A percentile compares a stretch with the other conserved stretches of the same genome.
These are phyloP conservation scores for Ephialtes manifestator DNA, from an alignment of 2,888 invertebrate genomes.

Conservation along the genomic window DNA sequence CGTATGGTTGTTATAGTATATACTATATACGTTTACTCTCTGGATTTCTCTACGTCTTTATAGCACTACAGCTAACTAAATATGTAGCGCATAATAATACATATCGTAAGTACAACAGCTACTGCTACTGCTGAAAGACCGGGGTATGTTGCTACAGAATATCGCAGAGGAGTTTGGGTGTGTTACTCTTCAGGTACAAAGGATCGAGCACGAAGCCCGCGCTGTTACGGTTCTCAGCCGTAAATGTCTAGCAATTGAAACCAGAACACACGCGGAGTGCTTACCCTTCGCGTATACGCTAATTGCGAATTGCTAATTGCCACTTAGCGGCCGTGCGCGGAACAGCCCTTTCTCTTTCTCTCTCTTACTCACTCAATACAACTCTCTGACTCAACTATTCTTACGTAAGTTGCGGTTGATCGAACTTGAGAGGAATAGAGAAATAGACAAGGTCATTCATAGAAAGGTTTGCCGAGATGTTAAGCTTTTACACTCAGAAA, in stretches of 20 bases:
- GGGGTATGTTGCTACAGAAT: constrained; percentile 11
- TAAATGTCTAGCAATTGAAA: constrained; percentile 67
- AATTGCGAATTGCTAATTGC: constrained; percentile 70
- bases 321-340: constrained; percentile 51
- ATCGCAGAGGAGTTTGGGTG: constrained; percentile 13
- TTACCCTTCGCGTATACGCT: constrained; percentile 66
- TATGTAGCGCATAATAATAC: background rate
- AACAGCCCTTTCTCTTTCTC: background rate
- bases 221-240: constrained; percentile 46
- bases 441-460: background rate
- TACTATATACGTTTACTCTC: background rate
- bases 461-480: background rate
- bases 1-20: background rate
- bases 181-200: constrained; percentile 34
- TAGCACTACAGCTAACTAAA: background rate
- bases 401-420: background rate
- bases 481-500: no score
- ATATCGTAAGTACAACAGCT: background rate
- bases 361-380: constrained; percentile 3
- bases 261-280: constrained; percentile 56
- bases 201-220: constrained; percentile 13
- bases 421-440: background rate
- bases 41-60: background rate
- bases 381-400: background rate
- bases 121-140: constrained; percentile 7